Percentiles rank a stretch among this genome's conserved stretches.
Evolutionary conservation across 1,140 invertebrate genomes (phyloP).

Genomic region (Rhopalosiphum maidis): DNA sequence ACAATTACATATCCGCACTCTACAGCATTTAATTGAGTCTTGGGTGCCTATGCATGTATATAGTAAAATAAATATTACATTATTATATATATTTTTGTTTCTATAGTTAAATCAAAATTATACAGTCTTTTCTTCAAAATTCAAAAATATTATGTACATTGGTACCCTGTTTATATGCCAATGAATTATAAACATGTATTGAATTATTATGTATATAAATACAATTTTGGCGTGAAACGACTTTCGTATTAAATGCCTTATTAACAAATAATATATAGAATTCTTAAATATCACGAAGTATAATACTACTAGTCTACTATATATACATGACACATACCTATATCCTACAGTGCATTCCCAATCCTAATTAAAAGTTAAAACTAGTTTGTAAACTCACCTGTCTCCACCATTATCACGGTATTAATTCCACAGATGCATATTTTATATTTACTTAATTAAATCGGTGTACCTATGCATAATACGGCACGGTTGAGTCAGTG

Average conservation of each 20-base stretch:
- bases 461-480: not conserved
- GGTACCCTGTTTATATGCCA: not conserved
- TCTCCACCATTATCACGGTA: not conserved
- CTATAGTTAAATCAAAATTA: not conserved
- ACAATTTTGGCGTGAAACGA: not conserved
- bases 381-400: slow-evolving; percentile 1
- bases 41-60: not conserved
- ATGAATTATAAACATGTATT: not conserved
- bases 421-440: not conserved
- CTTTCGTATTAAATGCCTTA: not conserved
- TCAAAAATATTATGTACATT: not conserved
- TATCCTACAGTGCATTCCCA: not conserved
- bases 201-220: not conserved
- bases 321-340: not conserved
- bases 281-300: not conserved
- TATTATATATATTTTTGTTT: not conserved
- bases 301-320: not conserved
- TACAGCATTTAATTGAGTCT: not conserved
- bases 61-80: no score
- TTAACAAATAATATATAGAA: not conserved
- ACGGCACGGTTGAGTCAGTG: not conserved
- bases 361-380: not conserved
- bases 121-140: not conserved
- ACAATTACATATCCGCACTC: not conserved
- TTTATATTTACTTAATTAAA: not conserved